phyloP scores from a whole-genome alignment of 2,797 vertebrate genomes.

The Acipenser oxyrinchus region DNA sequence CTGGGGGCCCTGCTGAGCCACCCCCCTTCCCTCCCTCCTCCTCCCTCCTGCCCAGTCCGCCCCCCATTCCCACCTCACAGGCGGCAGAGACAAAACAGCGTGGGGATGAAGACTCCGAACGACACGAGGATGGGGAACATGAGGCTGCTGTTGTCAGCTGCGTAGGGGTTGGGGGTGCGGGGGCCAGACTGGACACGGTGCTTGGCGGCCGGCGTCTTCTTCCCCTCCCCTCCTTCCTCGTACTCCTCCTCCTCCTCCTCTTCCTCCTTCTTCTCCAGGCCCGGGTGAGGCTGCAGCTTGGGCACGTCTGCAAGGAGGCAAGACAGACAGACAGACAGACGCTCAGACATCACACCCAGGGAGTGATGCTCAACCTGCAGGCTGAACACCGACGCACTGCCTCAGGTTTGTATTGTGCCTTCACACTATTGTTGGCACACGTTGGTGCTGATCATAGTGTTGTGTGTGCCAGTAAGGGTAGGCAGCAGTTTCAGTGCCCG shows the following conservation, averaged over 20 bases:
- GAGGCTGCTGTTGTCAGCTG: constrained; percentile 98
- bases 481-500: constrained; percentile 40
- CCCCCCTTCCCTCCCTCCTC: constrained; percentile 29
- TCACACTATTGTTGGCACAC: neutral
- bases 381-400: constrained; percentile 4
- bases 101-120: constrained; percentile 98
- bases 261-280: constrained; percentile 86
- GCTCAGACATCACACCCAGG: neutral
- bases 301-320: constrained; percentile 73
- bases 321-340: constrained; percentile 22
- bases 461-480: neutral
- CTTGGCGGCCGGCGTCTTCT: constrained; percentile 70
- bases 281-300: constrained; percentile 92
- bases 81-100: constrained; percentile 97
- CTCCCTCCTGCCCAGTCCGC: constrained; percentile 32
- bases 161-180: constrained; percentile 92
- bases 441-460: neutral
- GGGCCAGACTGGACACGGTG: constrained; percentile 88
- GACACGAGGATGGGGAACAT: constrained; percentile 98
- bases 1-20: constrained; percentile 23
- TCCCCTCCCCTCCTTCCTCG: constrained; percentile 79
- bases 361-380: neutral
- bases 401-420: neutral
- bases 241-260: constrained; percentile 80
- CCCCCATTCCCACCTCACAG: constrained; percentile 65